phyloP scores from a whole-genome alignment of 2,113 vertebrate species.

The Sander lucioperca region DNA sequence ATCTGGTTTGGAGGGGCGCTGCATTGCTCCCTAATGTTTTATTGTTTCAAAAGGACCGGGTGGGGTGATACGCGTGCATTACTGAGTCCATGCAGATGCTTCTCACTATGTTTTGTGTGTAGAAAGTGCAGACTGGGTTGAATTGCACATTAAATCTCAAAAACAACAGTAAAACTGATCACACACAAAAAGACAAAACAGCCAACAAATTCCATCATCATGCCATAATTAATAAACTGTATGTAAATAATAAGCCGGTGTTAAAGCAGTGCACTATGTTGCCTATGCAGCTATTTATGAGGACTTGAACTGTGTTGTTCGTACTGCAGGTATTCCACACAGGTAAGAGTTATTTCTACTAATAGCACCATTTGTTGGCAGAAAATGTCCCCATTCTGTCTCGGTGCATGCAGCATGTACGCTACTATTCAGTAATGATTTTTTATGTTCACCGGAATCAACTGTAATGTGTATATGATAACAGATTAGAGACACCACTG shows the following conservation, averaged over 20 bases:
- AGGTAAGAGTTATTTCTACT: slow-evolving; percentile 44
- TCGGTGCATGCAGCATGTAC: slow-evolving; percentile 13
- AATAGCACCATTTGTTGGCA: slow-evolving; percentile 71
- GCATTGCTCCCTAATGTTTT: slow-evolving; percentile 47
- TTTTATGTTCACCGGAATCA: slow-evolving; percentile 33
- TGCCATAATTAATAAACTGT: background rate
- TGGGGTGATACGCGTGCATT: background rate
- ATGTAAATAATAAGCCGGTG: background rate
- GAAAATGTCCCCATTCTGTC: slow-evolving; percentile 64
- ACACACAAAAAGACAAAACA: background rate
- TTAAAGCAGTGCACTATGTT: background rate
- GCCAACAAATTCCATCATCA: background rate
- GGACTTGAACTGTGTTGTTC: slow-evolving; percentile 12
- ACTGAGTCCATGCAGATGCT: slow-evolving; percentile 7
- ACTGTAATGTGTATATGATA: slow-evolving; percentile 31
- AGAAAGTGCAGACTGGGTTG: background rate
- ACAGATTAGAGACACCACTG: slow-evolving; percentile 26
- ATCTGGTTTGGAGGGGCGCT: slow-evolving; percentile 53
- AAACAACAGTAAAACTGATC: background rate
- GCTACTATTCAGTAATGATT: slow-evolving; percentile 33
- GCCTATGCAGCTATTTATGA: slow-evolving; percentile 18
- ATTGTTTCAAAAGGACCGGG: slow-evolving; percentile 39
- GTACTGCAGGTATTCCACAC: slow-evolving; percentile 44
- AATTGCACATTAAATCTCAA: background rate
- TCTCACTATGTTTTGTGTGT: background rate